Evolutionary conservation across 23 tunicate genomes (phyloP).

Genomic region (Styela plicata): DNA sequence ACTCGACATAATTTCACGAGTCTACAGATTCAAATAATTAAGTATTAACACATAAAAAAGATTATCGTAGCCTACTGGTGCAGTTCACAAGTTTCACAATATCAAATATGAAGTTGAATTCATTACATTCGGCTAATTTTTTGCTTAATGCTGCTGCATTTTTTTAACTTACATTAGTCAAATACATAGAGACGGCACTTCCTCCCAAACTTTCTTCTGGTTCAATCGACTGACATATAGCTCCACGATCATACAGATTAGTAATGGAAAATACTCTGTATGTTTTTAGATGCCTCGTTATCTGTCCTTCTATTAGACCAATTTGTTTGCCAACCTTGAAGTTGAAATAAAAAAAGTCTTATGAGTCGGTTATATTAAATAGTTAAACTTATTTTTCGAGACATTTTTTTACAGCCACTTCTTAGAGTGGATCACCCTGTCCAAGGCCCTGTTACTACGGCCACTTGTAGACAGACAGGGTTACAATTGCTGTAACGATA

Average conservation of each 20-base stretch:
- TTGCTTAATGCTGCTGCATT: no score
- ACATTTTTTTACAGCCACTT: no score
- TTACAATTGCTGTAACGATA: no score
- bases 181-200: not conserved
- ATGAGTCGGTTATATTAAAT: no score
- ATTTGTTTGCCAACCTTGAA: slow-evolving; percentile 48
- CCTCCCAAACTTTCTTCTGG: not conserved
- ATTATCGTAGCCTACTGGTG: not conserved
- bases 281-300: slow-evolving; percentile 29
- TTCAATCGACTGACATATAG: slow-evolving; percentile 40
- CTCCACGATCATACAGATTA: slow-evolving; percentile 16
- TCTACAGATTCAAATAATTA: not conserved
- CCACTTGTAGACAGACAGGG: no score
- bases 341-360: no score
- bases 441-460: no score
- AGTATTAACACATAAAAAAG: not conserved
- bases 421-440: no score
- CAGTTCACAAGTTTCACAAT: not conserved
- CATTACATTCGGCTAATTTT: no score
- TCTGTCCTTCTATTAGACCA: slow-evolving; percentile 45
- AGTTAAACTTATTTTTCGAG: no score
- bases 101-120: no score
- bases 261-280: slow-evolving; percentile 29
- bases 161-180: slow-evolving; percentile 18
- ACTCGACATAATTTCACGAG: no score